Conservation (phyloP, 2,797 vertebrate genomes). For the Poecilia velifera region DNA sequence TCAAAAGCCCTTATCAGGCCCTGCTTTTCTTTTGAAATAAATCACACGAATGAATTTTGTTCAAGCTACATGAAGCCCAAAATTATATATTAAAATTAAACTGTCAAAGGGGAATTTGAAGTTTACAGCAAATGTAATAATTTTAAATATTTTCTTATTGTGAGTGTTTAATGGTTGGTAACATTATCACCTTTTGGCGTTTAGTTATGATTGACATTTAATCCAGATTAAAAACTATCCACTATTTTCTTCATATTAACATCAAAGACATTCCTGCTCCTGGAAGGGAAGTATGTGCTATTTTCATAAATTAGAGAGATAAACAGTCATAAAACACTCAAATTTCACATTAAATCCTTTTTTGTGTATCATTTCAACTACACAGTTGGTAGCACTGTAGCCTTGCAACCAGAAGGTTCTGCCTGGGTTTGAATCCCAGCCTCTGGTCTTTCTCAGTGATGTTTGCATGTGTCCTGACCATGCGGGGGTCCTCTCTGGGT, state of each 20-base stretch:
- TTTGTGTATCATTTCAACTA: neutral
- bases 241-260: neutral
- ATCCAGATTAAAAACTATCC: neutral
- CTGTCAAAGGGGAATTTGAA: neutral
- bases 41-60: slow-evolving; percentile 41
- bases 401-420: too few species aligned
- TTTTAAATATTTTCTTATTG: neutral
- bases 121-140: neutral
- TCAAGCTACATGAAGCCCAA: slow-evolving; percentile 15
- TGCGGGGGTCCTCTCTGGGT: too few species aligned
- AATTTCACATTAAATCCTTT: neutral
- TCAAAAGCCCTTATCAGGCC: slow-evolving; percentile 26
- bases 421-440: too few species aligned
- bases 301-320: neutral
- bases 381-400: too few species aligned
- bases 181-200: neutral
- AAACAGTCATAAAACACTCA: neutral
- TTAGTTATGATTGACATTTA: neutral
- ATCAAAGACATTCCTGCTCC: neutral
- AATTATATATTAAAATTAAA: neutral
- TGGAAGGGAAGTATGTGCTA: neutral
- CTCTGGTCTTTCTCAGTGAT: too few species aligned
- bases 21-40: slow-evolving; percentile 27
- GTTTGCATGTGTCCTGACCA: too few species aligned
- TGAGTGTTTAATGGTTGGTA: neutral